Percentiles rank a stretch among this genome's conserved stretches.
phyloP scores from a whole-genome alignment of 2,888 invertebrate species.

The Cylindroiulus punctatus region DNA sequence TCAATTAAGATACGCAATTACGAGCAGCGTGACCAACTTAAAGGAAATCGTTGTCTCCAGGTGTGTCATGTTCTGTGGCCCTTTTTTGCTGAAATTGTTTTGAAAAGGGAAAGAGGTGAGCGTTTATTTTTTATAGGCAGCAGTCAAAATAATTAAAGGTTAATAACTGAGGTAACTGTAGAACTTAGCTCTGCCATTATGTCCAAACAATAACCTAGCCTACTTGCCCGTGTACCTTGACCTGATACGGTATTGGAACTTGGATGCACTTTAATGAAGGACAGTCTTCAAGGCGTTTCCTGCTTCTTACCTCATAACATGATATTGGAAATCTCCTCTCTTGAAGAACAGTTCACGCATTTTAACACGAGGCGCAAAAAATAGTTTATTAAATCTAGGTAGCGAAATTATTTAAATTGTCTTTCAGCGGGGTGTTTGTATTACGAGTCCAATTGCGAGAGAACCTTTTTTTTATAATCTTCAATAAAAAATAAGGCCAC shows the following conservation, averaged over 20 bases:
- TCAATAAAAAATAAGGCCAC: neutral
- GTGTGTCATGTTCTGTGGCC: constrained; percentile 13
- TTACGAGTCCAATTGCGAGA: neutral
- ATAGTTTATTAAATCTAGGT: constrained; percentile 23
- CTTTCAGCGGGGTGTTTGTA: neutral
- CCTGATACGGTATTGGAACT: constrained; percentile 7
- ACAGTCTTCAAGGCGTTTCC: neutral
- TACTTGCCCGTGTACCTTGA: constrained; percentile 21
- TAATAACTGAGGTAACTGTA: constrained; percentile 6
- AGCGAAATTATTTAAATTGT: constrained; percentile 17
- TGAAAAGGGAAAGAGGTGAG: neutral
- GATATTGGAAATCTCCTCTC: constrained; percentile 7
- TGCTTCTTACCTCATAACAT: constrained; percentile 34
- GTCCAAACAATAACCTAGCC: neutral
- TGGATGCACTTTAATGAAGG: constrained; percentile 13
- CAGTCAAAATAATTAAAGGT: constrained; percentile 14
- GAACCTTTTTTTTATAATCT: neutral
- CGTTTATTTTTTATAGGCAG: neutral
- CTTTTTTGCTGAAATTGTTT: neutral
- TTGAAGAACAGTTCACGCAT: constrained; percentile 4
- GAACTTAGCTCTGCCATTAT: neutral
- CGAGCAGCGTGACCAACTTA: constrained; percentile 28
- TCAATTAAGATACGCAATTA: constrained; percentile 8
- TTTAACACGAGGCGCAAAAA: neutral
- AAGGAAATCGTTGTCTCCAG: constrained; percentile 20